Percentiles rank a stretch among this genome's conserved stretches.
phyloP scores from a whole-genome alignment of 2,797 vertebrate genomes.

The Premnoplex brunnescens region DNA sequence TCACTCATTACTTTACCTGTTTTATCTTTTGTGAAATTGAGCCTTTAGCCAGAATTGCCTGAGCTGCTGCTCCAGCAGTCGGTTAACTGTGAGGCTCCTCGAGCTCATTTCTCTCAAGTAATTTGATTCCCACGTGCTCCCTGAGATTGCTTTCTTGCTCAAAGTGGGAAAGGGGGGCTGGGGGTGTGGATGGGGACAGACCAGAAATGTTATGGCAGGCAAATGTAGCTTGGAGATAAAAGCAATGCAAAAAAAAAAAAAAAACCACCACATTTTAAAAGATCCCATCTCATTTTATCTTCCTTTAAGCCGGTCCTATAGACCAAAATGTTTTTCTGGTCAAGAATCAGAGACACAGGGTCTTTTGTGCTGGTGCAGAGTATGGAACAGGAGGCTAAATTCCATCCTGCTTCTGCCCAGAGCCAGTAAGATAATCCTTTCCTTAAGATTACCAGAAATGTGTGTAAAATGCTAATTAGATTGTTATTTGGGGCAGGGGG shows the following conservation, averaged over 20 bases:
- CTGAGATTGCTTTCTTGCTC: constrained; percentile 72
- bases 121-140: constrained; percentile 76
- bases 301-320: background rate
- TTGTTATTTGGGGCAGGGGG: too few species aligned
- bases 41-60: constrained; percentile 78
- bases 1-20: constrained; percentile 77
- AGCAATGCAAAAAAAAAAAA: background rate
- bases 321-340: background rate
- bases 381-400: background rate
- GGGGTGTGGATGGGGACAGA: background rate
- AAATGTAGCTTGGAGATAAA: constrained; percentile 40
- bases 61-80: constrained; percentile 75
- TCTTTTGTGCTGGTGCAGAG: constrained; percentile 37
- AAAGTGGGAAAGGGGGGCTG: background rate
- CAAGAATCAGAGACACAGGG: background rate
- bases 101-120: constrained; percentile 77
- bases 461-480: background rate
- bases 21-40: constrained; percentile 83
- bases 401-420: background rate
- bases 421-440: background rate
- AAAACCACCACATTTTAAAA: background rate
- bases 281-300: background rate
- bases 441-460: background rate
- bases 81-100: constrained; percentile 74
- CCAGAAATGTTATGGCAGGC: background rate